Base-by-base conservation (phyloP, 2,113 vertebrate species). In the Dasyornis broadbenti region DNA sequence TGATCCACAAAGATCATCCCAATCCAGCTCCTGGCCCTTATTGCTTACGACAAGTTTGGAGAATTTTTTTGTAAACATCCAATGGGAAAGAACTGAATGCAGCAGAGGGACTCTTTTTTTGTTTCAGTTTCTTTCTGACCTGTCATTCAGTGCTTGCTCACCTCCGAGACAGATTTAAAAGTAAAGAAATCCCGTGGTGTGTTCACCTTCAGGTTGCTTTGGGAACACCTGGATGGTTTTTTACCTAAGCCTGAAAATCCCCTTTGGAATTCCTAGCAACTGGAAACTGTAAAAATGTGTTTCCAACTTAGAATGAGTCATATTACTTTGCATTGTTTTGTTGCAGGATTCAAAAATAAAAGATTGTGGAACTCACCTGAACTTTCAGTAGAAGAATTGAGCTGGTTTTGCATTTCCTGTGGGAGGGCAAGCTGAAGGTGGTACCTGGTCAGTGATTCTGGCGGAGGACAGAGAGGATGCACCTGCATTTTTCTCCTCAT, bases 131-230 rank as follows among this genome's bases (percentile, higher is more conserved):
- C 15, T 79, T 53, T 42, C 31, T 27, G 33, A 11, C 59, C 31
- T 56, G 22, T 57, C 9, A 28, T 59, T 70, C 23, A 5, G 9
- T 49, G 15, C 49, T 49, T 87, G 1, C 31, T 76, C 42, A 27
- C 9, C 14, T 81, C 28, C 9, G 18, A 37, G 56, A 40, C 0
- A 54, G 12, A 10, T 53, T 30, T 12, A 28, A 11, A 45, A 33
- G n/a, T 69, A 23, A 56, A 27, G 69, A 50, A 39, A 22, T 47
- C 0, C 5, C 63, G 12, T 3, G 2, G 10, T 6, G 4, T 52
- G 37, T 40, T 54, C 53, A 49, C 27, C 24, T 49, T 37, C 1
- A 0, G 4, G 27, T 33, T 79, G 27, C 49, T 64, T 40, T 20
- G 16, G 37, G 49, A 63, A 10, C 19, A 37, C 17, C 53, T 42